These are phyloP conservation scores for Trochalopteron elliotii DNA, from an alignment of 2,113 vertebrate species.

Conservation along the genomic window DNA sequence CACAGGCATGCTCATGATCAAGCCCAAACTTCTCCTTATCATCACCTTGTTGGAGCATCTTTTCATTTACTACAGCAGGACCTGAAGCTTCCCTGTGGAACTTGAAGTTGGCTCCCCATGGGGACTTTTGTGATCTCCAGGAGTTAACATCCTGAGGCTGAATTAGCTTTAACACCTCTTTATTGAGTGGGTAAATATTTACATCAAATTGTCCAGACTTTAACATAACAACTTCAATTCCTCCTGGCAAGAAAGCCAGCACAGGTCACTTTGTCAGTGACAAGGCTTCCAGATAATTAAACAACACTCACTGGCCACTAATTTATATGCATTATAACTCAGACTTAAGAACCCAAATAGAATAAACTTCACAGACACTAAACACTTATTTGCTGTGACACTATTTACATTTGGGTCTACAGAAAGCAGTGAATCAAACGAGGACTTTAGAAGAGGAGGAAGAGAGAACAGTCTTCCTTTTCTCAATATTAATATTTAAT, in stretches of 20 bases:
- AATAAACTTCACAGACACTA: conserved; percentile 56
- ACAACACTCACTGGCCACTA: conserved; percentile 61
- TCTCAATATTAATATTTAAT: not conserved
- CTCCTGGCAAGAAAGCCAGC: conserved; percentile 38
- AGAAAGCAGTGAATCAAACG: conserved; percentile 49
- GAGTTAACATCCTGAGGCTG: conserved; percentile 43
- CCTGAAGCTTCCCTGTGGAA: not conserved
- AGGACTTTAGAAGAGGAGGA: conserved; percentile 30
- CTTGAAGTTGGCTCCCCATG: not conserved
- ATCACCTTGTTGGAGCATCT: not conserved
- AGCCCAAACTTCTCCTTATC: not conserved
- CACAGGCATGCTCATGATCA: not conserved
- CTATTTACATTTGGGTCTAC: conserved; percentile 23
- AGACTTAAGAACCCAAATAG: conserved; percentile 47
- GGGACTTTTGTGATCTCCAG: conserved; percentile 3
- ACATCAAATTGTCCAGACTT: conserved; percentile 39
- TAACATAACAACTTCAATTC: conserved; percentile 51
- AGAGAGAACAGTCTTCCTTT: not conserved
- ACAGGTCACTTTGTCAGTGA: conserved; percentile 23
- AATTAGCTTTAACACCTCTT: conserved; percentile 52
- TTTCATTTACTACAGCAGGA: not conserved
- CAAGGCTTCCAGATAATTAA: conserved; percentile 52
- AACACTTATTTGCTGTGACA: conserved; percentile 66
- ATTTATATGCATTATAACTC: conserved; percentile 59
- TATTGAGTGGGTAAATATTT: conserved; percentile 56